Conservation (phyloP, 1,140 invertebrate genomes). For the Drosophila repletoides region DNA sequence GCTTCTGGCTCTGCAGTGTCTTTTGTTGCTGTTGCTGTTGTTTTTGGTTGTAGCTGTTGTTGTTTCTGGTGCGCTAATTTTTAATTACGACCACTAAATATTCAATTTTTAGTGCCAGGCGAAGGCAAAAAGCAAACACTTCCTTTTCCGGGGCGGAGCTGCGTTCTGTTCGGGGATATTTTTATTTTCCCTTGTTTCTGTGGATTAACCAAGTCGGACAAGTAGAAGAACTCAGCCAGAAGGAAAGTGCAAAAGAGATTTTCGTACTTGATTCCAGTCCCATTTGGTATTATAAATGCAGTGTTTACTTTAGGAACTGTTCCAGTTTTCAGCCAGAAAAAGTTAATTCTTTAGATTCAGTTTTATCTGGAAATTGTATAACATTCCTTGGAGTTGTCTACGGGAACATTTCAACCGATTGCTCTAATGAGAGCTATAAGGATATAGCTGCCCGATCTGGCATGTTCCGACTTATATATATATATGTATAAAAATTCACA, state of each 20-base stretch:
- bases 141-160: constrained; percentile 37
- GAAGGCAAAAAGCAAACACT: constrained; percentile 57
- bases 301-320: constrained; percentile 47
- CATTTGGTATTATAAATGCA: constrained; percentile 65
- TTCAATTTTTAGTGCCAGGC: constrained; percentile 75
- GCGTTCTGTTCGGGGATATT: constrained; percentile 1
- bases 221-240: not conserved
- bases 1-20: constrained; percentile 5
- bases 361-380: not conserved
- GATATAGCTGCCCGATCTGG: too few relatives aligned
- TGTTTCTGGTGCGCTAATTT: constrained; percentile 66
- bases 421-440: too few relatives aligned
- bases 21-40: constrained; percentile 24
- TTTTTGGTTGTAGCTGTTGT: constrained; percentile 35
- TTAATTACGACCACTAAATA: constrained; percentile 79
- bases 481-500: too few relatives aligned
- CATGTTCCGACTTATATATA: too few relatives aligned
- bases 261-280: constrained; percentile 57
- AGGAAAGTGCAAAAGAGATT: constrained; percentile 2
- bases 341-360: not conserved
- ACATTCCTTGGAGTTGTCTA: too few relatives aligned
- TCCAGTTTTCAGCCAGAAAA: not conserved
- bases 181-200: constrained; percentile 67
- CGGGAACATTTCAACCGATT: too few relatives aligned
- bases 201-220: constrained; percentile 39